Evolutionary conservation across 2,797 vertebrate genomes (phyloP).

Genomic region (Gobio occitaniae): DNA sequence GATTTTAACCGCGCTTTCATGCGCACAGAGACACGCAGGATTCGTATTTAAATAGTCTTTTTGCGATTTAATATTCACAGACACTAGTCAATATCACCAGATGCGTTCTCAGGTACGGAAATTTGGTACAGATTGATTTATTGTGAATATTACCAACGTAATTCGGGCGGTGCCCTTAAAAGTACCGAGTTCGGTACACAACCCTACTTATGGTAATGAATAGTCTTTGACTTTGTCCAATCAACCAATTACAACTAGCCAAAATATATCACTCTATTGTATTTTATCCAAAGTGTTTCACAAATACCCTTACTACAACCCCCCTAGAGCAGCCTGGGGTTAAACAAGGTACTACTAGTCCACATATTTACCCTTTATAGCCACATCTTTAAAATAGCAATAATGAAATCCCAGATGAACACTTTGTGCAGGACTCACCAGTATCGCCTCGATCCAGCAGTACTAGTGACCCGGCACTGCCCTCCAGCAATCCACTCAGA

Average conservation of each 20-base stretch:
- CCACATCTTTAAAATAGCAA: background rate
- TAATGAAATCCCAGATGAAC: background rate
- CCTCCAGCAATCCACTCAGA: constrained; percentile 94
- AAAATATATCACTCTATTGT: background rate
- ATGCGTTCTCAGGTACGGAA: too few species aligned
- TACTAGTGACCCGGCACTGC: constrained; percentile 87
- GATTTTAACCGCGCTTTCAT: too few species aligned
- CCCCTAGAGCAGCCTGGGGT: background rate
- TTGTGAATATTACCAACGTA: too few species aligned
- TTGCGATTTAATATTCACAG: too few species aligned
- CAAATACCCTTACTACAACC: background rate
- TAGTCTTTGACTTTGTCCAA: background rate
- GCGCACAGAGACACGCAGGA: too few species aligned
- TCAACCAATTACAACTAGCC: background rate
- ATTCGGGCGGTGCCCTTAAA: too few species aligned
- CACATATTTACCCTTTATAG: background rate
- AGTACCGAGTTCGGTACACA: too few species aligned
- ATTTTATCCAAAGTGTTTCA: background rate
- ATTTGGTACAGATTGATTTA: too few species aligned
- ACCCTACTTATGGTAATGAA: too few species aligned
- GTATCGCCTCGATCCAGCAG: constrained; percentile 95
- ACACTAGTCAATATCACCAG: too few species aligned
- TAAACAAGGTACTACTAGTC: background rate
- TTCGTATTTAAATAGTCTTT: too few species aligned
- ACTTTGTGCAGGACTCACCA: constrained; percentile 73